Evolutionary conservation across 2,888 invertebrate genomes (phyloP), one percentile per base, ranked within the genome.

Genomic region (Aphidius colemani): DNA sequence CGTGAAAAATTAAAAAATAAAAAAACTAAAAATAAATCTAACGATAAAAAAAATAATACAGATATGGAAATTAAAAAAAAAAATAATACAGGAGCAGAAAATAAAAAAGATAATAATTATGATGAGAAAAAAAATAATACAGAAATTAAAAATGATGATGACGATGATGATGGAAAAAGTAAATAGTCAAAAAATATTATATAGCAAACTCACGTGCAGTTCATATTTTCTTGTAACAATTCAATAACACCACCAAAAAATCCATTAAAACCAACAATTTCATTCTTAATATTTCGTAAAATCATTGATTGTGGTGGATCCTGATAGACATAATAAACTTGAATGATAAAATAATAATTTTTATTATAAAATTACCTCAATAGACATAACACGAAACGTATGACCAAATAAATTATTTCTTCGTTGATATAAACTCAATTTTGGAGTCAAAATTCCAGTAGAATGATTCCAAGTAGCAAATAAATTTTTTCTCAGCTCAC

Each of bases 191-290:
- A n/a, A n/a, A n/a, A n/a, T n/a, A n/a, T n/a, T n/a, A n/a, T n/a
- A n/a, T n/a, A n/a, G n/a, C n/a, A 43, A 13, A 53, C 53, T 53
- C 40, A 55, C 55, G 55, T 44, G 55, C 55, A 55, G 6, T 82
- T 82, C 72, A 81, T 72, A 61, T 72, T 74, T 43, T 79, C 71
- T 49, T 76, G 59, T 55, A 82, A 73, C 41, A 82, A 70, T 44
- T 75, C 66, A 53, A 82, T 66, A 7, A 82, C 70, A 7, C 77
- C 77, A 3, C 81, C 82, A 61, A 79, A 82, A 64, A 81, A 79
- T 4, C 82, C 82, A 7, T 65, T 66, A 7, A 81, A 69, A 6
- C 75, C 73, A 5, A 68, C 69, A 67, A 78, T 70, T 50, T 68
- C 62, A 2, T 76, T 75, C 8, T 53, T 10, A 4, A 63, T 11